Base-by-base conservation (phyloP, 2,797 vertebrate species). In the Siniperca obscura region DNA sequence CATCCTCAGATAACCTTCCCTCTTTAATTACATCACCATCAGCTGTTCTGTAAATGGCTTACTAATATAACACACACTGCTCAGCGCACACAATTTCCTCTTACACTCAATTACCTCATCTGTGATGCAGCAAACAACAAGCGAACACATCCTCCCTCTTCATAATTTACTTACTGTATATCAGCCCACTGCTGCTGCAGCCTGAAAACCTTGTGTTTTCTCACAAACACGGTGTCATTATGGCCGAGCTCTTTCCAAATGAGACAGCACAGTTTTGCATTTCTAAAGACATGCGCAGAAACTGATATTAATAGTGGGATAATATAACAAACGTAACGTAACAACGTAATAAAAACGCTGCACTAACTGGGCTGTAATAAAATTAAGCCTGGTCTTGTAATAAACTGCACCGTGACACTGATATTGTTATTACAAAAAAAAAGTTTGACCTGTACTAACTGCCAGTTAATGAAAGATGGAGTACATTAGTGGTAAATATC, bases 1-100 rank as follows among this genome's bases (percentile, higher is more conserved):
- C 44, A 44, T 84, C 82, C 42, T 79, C 76, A 67, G 40, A 62
- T 53, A 36, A 80, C 76, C 68, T 4, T 17, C 66, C 14, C 14
- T 1, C 27, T 42, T 65, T 50, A 70, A 78, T 81, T 4, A n/a
- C 76, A 81, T 84, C 83, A 46, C 71, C 70, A 42, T 80, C 80
- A 78, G 67, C 72, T 84, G 69, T 30, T 42, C 27, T 55, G 19
- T 30, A 55, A 76, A 65, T 3, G 46, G 30, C 59, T 81, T 62
- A 53, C 36, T 68, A 69, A 84, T 66, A 38, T 14, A 42, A 62
- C 38, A 60, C 82, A 70, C 42, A 7, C 59, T 44, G 82, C 38
- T 70, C 34, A 6, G 25, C 3, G 1, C 38, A 56, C 72, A 67
- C 72, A n/a, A 5, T 52, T 71, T 70, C 70, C 70, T 74, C 0